These are phyloP conservation scores for Leptopilina myrica DNA, from an alignment of 2,888 invertebrate genomes.

Conservation along the genomic window DNA sequence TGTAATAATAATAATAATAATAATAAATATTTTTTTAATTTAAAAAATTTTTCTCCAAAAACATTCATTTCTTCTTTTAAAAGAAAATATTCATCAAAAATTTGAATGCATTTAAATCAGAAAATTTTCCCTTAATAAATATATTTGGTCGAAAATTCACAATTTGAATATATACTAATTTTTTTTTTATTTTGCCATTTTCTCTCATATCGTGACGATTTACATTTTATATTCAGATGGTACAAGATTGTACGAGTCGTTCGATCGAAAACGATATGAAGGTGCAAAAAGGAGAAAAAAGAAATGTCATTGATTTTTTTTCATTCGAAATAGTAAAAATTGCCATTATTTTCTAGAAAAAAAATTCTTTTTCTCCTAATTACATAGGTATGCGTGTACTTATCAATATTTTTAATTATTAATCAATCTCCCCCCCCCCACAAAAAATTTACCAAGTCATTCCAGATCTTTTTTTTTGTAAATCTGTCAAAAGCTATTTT, in stretches of 20 bases:
- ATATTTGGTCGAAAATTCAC: background rate
- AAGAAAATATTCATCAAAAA: background rate
- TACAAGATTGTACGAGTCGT: conserved; percentile 27
- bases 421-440: background rate
- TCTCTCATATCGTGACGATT: conserved; percentile 9
- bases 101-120: background rate
- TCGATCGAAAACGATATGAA: conserved; percentile 11
- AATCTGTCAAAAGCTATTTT: background rate
- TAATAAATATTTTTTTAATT: no score
- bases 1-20: no score
- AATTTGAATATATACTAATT: background rate
- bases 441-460: conserved; percentile 1
- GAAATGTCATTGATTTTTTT: background rate
- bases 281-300: background rate
- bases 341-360: background rate
- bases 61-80: conserved; percentile 4
- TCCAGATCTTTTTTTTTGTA: background rate
- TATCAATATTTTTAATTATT: background rate
- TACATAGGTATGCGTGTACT: conserved; percentile 16
- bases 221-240: conserved; percentile 13
- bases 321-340: background rate
- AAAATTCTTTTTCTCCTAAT: background rate
- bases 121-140: background rate
- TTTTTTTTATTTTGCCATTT: background rate
- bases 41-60: background rate